phyloP scores from a whole-genome alignment of 1,140 invertebrate genomes.

The Drosophila ohnishii region DNA sequence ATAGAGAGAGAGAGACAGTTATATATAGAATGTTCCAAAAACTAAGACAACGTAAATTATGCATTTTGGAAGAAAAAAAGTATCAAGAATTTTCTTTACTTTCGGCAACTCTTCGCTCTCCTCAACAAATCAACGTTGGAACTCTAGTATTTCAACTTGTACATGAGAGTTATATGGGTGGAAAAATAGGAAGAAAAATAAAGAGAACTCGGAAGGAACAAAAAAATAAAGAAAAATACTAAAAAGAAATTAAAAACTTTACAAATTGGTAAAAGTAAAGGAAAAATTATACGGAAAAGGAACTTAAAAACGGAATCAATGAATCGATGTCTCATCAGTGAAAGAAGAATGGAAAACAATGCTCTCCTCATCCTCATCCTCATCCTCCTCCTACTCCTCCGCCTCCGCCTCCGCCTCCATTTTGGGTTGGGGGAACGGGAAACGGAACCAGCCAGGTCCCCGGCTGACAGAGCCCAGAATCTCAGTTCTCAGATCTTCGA shows the following conservation, averaged over 20 bases:
- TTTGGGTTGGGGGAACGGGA: slow-evolving; percentile 8
- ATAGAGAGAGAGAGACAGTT: slow-evolving; percentile 27
- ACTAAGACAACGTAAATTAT: slow-evolving; percentile 59
- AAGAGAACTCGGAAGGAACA: slow-evolving; percentile 15
- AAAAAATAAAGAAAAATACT: slow-evolving; percentile 21
- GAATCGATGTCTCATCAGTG: slow-evolving; percentile 41
- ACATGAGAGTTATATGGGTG: slow-evolving; percentile 27
- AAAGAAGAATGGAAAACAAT: slow-evolving; percentile 61
- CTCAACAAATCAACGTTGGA: slow-evolving; percentile 32
- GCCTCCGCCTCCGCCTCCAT: background rate
- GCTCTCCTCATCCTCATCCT: slow-evolving; percentile 20
- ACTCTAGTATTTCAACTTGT: slow-evolving; percentile 48
- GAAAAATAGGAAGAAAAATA: slow-evolving; percentile 14
- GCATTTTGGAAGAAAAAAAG: slow-evolving; percentile 43
- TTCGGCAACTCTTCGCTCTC: slow-evolving; percentile 16
- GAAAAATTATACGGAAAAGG: slow-evolving; percentile 5
- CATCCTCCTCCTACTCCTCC: slow-evolving; percentile 24
- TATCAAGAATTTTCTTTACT: slow-evolving; percentile 34
- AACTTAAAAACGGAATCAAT: slow-evolving; percentile 34
- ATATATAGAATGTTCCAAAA: slow-evolving; percentile 50
- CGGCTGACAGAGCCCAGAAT: background rate
- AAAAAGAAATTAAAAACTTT: slow-evolving; percentile 21
- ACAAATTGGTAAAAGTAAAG: slow-evolving; percentile 24
- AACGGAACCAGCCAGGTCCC: background rate
- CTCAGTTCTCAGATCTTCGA: slow-evolving; percentile 11